Base-by-base conservation (phyloP, 2,888 invertebrate species). In the Ectobius pallidus region DNA sequence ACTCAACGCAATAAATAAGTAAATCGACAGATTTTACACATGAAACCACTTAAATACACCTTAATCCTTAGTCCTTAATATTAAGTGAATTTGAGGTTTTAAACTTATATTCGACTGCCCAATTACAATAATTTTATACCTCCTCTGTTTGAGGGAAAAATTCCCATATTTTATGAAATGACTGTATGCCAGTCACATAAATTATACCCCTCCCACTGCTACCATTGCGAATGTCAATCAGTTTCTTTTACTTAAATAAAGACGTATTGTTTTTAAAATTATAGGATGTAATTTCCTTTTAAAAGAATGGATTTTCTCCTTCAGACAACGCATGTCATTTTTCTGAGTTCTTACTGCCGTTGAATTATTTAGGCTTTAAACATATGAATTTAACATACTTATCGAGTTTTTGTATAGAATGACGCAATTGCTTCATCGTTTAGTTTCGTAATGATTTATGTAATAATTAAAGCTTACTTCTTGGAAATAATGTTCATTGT, bases 121-220 rank as follows among this genome's bases (percentile, higher is more conserved):
- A n/a, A n/a, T n/a, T n/a, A n/a, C n/a, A n/a, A n/a, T n/a, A n/a
- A n/a, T n/a, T n/a, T n/a, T n/a, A n/a, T n/a, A n/a, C n/a, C n/a
- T n/a, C n/a, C n/a, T n/a, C n/a, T n/a, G n/a, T n/a, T n/a, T n/a
- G n/a, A n/a, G n/a, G n/a, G n/a, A n/a, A n/a, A n/a, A n/a, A n/a
- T n/a, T n/a, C n/a, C n/a, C n/a, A n/a, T n/a, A n/a, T n/a, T n/a
- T n/a, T n/a, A n/a, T n/a, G n/a, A n/a, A n/a, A n/a, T n/a, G n/a
- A n/a, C n/a, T n/a, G n/a, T n/a, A n/a, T n/a, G n/a, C n/a, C n/a
- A 9, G 25, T 52, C 52, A 22, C 52, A 52, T 52, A 52, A 52
- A 52, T 52, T 52, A 25, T 52, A 52, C 11, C 7, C 0, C 52
- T 14, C 9, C 7, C 25, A 52, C 52, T n/a, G n/a, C n/a, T 52